Evolutionary conservation across 2,797 vertebrate genomes (phyloP), one percentile per base, ranked within the genome.

Genomic region (Danio jaintianensis): DNA sequence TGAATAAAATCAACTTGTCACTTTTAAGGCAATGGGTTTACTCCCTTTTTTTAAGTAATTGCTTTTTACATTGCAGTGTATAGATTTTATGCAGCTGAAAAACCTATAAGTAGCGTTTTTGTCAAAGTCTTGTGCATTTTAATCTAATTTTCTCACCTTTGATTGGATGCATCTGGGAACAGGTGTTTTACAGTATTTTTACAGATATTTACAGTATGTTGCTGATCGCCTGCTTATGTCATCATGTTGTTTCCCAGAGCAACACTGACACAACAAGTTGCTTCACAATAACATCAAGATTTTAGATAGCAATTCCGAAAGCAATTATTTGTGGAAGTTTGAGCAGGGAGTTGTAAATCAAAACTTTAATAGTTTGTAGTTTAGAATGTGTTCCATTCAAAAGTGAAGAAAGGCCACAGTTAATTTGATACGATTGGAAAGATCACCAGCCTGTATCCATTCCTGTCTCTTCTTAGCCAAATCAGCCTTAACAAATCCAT

Each of bases 401-500:
- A 59, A 73, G 55, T 36, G 70, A 58, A 47, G 22, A 72, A 58
- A 73, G 70, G 70, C 40, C 42, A 73, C 18, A n/a, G 56, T 73
- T 73, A 73, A 73, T 73, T 73, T 73, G 53, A 58, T 59, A 45
- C 0, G 55, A 73, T 73, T 73, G 20, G 8, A 47, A 42, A 7
- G 55, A 22, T 73, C 70, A 73, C 40, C 55, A 59, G 70, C 70
- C 70, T 73, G 70, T 45, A 59, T 73, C 70, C 20, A 22, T 59
- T 20, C 18, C 70, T 73, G 70, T 36, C 53, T 73, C 70, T 59
- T 73, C 70, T 70, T 70, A 59, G 20, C 70, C 15, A 73, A 73
- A 73, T 73, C 70, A 73, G 70, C 55, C 55, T 59, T 59, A 73
- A 73, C 55, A 73, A 73, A 73, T 59, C 55, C 70, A 73, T 73